Percentiles rank a stretch among this genome's conserved stretches.
These are phyloP conservation scores for Cancer borealis DNA, from an alignment of 2,888 invertebrate species.

Conservation along the genomic window DNA sequence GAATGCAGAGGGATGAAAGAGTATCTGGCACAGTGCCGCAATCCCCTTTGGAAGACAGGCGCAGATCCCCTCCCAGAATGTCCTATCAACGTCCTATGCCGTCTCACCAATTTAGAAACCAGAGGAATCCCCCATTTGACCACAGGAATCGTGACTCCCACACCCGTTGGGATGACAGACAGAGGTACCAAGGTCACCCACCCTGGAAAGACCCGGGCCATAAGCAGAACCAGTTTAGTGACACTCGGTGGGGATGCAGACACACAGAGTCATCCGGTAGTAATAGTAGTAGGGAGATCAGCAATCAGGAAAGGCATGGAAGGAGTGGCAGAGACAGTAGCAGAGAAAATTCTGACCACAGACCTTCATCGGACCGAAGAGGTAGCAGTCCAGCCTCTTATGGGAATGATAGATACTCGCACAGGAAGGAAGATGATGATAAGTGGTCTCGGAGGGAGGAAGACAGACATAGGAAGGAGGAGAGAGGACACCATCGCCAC, in stretches of 20 bases:
- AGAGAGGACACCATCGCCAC: neutral
- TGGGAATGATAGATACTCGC: neutral
- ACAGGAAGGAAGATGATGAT: neutral
- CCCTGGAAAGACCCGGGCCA: neutral
- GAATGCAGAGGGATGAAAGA: neutral
- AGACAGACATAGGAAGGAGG: neutral
- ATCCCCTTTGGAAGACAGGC: slow-evolving; percentile 60
- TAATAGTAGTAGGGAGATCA: slow-evolving; percentile 8
- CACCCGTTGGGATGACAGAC: neutral
- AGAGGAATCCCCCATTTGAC: neutral
- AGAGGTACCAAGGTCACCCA: neutral
- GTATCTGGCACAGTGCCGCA: neutral
- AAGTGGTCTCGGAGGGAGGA: neutral
- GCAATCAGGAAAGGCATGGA: neutral
- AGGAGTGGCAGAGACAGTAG: neutral
- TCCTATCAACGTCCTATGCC: slow-evolving; percentile 48
- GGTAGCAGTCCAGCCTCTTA: neutral
- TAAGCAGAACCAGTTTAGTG: slow-evolving; percentile 6
- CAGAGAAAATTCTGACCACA: neutral
- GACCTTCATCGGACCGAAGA: neutral
- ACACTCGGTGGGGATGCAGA: neutral
- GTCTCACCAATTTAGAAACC: slow-evolving; percentile 15
- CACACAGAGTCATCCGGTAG: neutral
- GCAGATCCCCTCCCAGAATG: slow-evolving; percentile 60
- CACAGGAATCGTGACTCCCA: neutral